Evolutionary conservation across 2,797 vertebrate species (phyloP).

Genomic region (Diglossa cyanea): DNA sequence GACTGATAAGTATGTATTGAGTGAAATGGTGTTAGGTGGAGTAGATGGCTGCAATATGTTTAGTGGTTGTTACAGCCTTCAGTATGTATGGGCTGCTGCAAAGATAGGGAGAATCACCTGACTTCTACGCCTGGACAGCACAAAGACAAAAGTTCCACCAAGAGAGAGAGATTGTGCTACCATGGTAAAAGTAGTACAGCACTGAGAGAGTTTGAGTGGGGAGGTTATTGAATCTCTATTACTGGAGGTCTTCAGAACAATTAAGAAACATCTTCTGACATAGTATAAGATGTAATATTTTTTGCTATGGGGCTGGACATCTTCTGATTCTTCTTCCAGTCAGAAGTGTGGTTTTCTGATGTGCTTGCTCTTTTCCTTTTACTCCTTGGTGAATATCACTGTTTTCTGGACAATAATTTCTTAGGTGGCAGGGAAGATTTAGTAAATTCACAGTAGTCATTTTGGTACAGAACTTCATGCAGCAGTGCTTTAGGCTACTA

Average conservation of each 20-base stretch:
- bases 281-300: neutral
- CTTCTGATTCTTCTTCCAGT: neutral
- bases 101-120: neutral
- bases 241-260: neutral
- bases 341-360: neutral
- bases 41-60: neutral
- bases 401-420: neutral
- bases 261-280: neutral
- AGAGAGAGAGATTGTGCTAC: neutral
- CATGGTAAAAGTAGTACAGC: neutral
- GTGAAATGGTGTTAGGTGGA: neutral
- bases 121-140: neutral
- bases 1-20: neutral
- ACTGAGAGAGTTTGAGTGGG: neutral
- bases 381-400: neutral
- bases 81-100: neutral
- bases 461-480: neutral
- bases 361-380: neutral
- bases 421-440: fast-evolving
- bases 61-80: neutral
- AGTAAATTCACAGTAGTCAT: neutral
- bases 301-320: neutral
- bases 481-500: neutral
- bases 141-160: neutral
- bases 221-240: neutral